Evolutionary conservation across 2,113 vertebrate species (phyloP), one percentile per base, ranked within the genome.

Genomic region (Protobothrops mucrosquamatus): DNA sequence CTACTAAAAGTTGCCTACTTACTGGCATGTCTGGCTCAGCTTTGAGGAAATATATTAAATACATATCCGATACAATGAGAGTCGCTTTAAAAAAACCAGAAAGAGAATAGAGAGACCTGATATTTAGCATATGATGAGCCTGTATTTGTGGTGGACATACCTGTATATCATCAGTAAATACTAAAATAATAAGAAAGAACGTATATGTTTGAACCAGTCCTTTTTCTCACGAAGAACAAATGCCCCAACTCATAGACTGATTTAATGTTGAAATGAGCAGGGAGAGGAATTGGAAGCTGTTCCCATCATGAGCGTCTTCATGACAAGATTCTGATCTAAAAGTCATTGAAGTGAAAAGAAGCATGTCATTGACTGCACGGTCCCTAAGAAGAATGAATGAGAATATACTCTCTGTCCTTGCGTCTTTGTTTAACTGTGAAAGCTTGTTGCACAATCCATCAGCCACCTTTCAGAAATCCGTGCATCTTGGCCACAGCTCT

Each of bases 331-430:
- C 34, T 7, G 74, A 59, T 92, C 87, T 54, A 18, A 91, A 89
- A 51, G 1, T 4, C 86, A 54, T 51, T 0, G 0, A 22, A 52
- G n/a, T 91, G 34, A 34, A 91, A 48, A 91, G 43, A 95, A 87
- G 52, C 9, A n/a, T 89, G 34, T 69, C 15, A 48, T 3, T 0
- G 1, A 46, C 90, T 69, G 90, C 39, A 23, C n/a, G 39, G 29
- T 56, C 55, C 12, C 29, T 91, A 59, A 85, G 89, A 93, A 93
- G 85, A 14, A 24, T 39, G 22, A 61, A 59, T 46, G 74, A 93
- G 92, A 90, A 85, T 52, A 86, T 1, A 2, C 46, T 88, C 23
- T n/a, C 12, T 39, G 74, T 91, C 48, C 86, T 51, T 74, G 90
- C 88, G 14, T 89, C 14, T 56, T 91, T 3, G 0, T n/a, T 89